Evolutionary conservation across 2,797 vertebrate genomes (phyloP), one percentile per base, ranked within the genome.

Genomic region (Lutra lutra): DNA sequence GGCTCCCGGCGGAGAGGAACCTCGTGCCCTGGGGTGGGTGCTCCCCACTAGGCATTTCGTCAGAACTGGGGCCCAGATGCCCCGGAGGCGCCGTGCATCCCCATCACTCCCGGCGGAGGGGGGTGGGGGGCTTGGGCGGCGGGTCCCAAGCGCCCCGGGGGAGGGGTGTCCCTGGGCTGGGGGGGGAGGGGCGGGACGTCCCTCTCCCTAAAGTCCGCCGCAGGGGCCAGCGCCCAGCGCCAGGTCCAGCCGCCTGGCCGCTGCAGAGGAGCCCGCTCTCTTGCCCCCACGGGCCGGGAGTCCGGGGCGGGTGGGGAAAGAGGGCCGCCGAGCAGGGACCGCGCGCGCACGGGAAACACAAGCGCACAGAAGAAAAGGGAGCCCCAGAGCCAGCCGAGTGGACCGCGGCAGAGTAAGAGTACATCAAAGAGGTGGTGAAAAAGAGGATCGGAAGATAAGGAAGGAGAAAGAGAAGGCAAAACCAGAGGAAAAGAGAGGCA

Each of bases 131-230:
- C 6, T 27, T 2, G 43, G 54, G 35, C 35, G 1, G 51, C 11
- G 4, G 66, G 27, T 18, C 64, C 3, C 0, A 3, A 7, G 51
- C 9, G 25, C 20, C 20, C n/a, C 0, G 0, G 56, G 21, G 29
- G 14, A 14, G 35, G 68, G 68, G 38, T 27, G 38, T 46, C 72
- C 2, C 4, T 40, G 43, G 60, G 12, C 14, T 46, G 8, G 68
- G n/a, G 43, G 38, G 38, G 75, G 11, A 10, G 13, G 15, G 23
- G 62, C 2, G 2, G 20, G 23, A 38, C 0, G 62, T 27, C 48
- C 32, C 32, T 5, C 3, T 12, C n/a, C 46, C 29, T 12, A 20
- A 29, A 89, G 66, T n/a, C 21, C 29, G 20, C 70, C 0, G 11
- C 38, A 7, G 54, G 35, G 51, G 40, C 38, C 25, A 58, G 21